Evolutionary conservation across 2,797 vertebrate species (phyloP), one percentile per base, ranked within the genome.

Genomic region (Tenualosa ilisha): DNA sequence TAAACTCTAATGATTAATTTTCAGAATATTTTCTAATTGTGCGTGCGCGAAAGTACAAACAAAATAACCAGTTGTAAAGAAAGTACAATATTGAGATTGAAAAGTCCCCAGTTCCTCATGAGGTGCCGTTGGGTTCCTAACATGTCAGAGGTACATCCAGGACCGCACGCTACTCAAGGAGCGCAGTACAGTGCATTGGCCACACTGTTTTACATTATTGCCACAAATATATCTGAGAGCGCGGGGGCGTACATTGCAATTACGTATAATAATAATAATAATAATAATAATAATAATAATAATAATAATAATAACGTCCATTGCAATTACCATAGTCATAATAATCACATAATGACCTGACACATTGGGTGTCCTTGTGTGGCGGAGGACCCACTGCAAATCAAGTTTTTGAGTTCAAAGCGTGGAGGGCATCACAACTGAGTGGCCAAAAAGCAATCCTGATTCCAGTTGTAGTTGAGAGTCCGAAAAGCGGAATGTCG

Each of bases 281-380:
- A 81, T 88, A 84, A 87, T 31, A 53, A 72, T 82, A 84, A 85
- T 81, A 86, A 86, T 81, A 81, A 86, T 84, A 87, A 86, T 81
- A 81, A 86, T 84, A 87, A 26, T 43, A 79, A 43, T 56, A 81
- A 87, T 54, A 83, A 46, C 40, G 37, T 46, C 72, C 17, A 37
- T 43, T 79, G 15, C 6, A 79, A 22, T 43, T 46, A 40, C 2
- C 40, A 20, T 46, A 40, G 31, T 3, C 26, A 13, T 31, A 4
- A 68, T 68, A 72, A 72, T 17, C 65, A 37, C 65, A 72, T 5
- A 72, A 6, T 17, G 65, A 37, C 72, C 15, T 20, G 37, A 5
- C 40, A 2, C 2, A 46, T 6, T 2, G 26, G 68, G 15, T 22
- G 12, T 46, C 68, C 68, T 46, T 6, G 8, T 1, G 68, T 75